Evolutionary conservation across 2,888 invertebrate genomes (phyloP).

Genomic region (Ecdyonurus torrentis): DNA sequence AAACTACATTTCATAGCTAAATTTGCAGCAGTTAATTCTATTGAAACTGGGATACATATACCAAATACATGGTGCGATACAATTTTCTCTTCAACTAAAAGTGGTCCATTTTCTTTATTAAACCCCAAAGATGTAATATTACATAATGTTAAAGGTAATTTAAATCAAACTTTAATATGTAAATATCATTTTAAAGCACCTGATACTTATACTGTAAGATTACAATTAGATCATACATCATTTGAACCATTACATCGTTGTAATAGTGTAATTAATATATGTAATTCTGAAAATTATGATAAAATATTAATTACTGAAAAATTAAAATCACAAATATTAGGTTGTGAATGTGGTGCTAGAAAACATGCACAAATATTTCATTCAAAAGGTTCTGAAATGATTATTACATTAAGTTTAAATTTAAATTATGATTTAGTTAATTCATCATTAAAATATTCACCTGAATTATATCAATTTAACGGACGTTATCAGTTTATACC

Average conservation of each 20-base stretch:
- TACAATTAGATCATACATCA: not conserved
- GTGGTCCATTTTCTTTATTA: not conserved
- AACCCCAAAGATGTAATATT: not conserved
- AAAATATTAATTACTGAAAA: not conserved
- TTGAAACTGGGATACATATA: not conserved
- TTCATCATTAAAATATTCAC: not conserved
- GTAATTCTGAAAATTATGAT: not conserved
- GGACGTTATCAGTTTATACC: not conserved
- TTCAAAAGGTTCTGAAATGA: slow-evolving; percentile 3
- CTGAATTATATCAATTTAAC: not conserved
- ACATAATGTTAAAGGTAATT: not conserved
- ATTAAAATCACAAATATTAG: not conserved
- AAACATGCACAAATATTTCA: slow-evolving; percentile 1
- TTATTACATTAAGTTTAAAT: not conserved
- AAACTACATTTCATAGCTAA: not conserved
- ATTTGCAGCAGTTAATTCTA: not conserved
- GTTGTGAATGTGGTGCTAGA: not conserved
- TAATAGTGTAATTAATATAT: not conserved
- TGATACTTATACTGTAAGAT: not conserved
- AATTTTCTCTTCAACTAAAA: not conserved
- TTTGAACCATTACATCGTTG: not conserved
- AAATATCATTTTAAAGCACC: slow-evolving; percentile 1
- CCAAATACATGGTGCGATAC: not conserved
- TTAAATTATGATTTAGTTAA: not conserved
- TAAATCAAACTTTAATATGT: not conserved